These are phyloP conservation scores for Heliconius ismenius DNA, from an alignment of 2,888 invertebrate species.

Conservation along the genomic window DNA sequence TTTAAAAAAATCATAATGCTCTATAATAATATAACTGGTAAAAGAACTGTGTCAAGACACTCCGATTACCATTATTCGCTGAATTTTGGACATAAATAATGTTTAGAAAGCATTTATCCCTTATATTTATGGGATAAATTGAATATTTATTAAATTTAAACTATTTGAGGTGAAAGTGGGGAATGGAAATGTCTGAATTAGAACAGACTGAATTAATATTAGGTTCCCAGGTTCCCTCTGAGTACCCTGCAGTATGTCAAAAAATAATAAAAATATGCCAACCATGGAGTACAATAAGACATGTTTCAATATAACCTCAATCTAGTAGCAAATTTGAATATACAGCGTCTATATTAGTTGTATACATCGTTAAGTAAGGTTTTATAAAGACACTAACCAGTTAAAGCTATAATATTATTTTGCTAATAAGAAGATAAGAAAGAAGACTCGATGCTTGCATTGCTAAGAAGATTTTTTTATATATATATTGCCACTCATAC, in stretches of 20 bases:
- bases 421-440: neutral
- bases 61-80: neutral
- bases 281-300: neutral
- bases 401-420: slow-evolving; percentile 21
- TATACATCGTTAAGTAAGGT: slow-evolving; percentile 53
- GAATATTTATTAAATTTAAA: too few species aligned
- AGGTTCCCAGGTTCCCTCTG: too few species aligned
- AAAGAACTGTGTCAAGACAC: too few species aligned
- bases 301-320: neutral
- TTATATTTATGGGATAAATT: too few species aligned
- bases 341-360: slow-evolving; percentile 71
- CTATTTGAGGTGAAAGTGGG: too few species aligned
- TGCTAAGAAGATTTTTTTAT: too few species aligned
- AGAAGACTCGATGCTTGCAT: too few species aligned
- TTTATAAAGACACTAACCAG: neutral
- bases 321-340: slow-evolving; percentile 23
- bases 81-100: neutral
- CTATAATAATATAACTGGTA: too few species aligned
- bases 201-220: too few species aligned
- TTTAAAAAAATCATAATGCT: neutral
- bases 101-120: too few species aligned
- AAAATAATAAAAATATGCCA: neutral
- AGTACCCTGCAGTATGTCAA: neutral
- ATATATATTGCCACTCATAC: too few species aligned
- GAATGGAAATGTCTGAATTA: too few species aligned